These are phyloP conservation scores for Gastracanthus pulcherrimus DNA, from an alignment of 2,888 invertebrate species.

Conservation along the genomic window DNA sequence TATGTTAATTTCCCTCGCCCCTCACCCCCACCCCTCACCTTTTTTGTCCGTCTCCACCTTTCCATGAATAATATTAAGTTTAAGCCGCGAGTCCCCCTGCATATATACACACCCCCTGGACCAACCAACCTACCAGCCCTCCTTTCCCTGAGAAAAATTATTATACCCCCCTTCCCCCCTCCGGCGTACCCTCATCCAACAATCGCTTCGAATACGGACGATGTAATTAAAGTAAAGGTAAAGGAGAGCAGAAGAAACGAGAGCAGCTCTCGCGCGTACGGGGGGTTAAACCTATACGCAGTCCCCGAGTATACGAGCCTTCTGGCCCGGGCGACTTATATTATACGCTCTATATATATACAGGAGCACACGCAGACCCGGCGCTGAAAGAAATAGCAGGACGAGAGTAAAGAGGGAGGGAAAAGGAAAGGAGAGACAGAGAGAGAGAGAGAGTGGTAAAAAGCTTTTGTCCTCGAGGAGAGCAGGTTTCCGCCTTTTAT, in stretches of 20 bases:
- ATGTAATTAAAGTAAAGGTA: constrained; percentile 24
- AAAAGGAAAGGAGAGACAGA: too few relatives aligned
- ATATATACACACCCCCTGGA: not conserved
- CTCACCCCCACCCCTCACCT: too few relatives aligned
- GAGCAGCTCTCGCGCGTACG: too few relatives aligned
- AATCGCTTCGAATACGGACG: too few relatives aligned
- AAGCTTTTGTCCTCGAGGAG: constrained; percentile 31
- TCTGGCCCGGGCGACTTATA: not conserved
- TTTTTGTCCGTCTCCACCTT: not conserved
- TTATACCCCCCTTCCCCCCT: not conserved
- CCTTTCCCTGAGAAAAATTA: not conserved
- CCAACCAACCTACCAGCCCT: not conserved
- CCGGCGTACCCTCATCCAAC: too few relatives aligned
- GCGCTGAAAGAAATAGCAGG: not conserved
- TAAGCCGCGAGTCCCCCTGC: not conserved
- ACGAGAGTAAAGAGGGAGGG: not conserved
- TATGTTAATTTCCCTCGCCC: constrained; percentile 22
- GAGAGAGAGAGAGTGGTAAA: constrained; percentile 4
- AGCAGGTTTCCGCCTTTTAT: constrained; percentile 13
- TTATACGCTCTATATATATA: not conserved
- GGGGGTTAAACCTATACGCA: not conserved
- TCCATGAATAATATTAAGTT: constrained; percentile 36
- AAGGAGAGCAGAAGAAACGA: not conserved
- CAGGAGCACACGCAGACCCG: not conserved
- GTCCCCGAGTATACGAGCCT: not conserved